These are phyloP conservation scores for Diorhabda sublineata DNA, from an alignment of 1,140 invertebrate species.

Conservation along the genomic window DNA sequence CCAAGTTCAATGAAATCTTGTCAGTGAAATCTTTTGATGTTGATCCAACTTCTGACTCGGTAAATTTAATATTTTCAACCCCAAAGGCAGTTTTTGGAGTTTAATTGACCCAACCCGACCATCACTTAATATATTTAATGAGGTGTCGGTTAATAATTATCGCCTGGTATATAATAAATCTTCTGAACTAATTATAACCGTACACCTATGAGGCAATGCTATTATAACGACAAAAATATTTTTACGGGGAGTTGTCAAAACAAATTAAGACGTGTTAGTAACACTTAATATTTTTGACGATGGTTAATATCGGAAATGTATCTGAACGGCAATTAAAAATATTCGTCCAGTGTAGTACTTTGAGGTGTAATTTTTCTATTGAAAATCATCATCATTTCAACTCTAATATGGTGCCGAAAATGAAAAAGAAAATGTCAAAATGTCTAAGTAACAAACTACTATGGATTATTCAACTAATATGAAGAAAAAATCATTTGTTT, in stretches of 20 bases:
- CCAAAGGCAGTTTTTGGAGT: background rate
- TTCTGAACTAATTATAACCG: conserved; percentile 7
- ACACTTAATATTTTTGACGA: conserved; percentile 12
- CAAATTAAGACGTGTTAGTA: conserved; percentile 20
- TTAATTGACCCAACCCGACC: background rate
- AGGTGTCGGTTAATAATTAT: conserved; percentile 1
- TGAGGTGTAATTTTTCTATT: too few species aligned
- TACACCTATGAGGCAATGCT: conserved; percentile 12
- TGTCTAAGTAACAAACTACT: too few species aligned
- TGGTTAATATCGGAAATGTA: conserved; percentile 14
- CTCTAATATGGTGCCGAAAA: too few species aligned
- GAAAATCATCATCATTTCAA: too few species aligned
- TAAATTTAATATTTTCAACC: background rate
- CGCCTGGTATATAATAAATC: conserved; percentile 9
- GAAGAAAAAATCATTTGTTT: too few species aligned
- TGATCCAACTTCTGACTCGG: too few species aligned
- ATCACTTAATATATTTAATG: conserved; percentile 3
- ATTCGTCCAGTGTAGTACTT: background rate
- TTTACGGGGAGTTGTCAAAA: conserved; percentile 15
- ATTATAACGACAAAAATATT: conserved; percentile 14
- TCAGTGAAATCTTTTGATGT: too few species aligned
- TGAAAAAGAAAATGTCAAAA: too few species aligned
- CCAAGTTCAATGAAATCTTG: too few species aligned
- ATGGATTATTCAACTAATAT: too few species aligned
- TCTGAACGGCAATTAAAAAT: conserved; percentile 14